Base-by-base conservation (phyloP, 2,797 vertebrate species). In the Leuciscus waleckii region DNA sequence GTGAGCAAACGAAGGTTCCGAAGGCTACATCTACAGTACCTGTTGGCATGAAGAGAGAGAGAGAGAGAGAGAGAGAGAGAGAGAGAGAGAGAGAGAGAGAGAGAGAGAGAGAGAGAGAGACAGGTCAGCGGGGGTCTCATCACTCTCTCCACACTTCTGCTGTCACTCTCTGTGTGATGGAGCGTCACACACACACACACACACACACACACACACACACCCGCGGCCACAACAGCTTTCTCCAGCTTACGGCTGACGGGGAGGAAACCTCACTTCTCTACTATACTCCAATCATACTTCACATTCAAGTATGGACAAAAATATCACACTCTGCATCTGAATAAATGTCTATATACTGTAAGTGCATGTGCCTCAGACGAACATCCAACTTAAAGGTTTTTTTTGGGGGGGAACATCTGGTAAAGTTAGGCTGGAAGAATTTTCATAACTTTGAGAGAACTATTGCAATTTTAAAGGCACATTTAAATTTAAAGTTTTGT, bases 121-220 rank as follows among this genome's bases (percentile, higher is more conserved):
- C 29, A 17, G 92, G 90, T 78, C 95, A 90, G 95, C 95, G 92
- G 96, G 97, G 93, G 93, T 92, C 96, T 95, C 96, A 97, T 98
- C 96, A 96, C 93, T 98, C 98, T 99, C 97, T 97, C 97, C 98
- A 98, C 97, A 97, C 98, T 99, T 99, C 96, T 98, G 97, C 98
- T 98, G 98, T 99, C 98, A 97, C 89, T 85, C 90, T 94, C 93
- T 96, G 98, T 98, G 97, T 98, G 92, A 93, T 91, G 88, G 93
- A 91, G 92, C 97, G 98, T 98, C 39, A 8, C 39, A 8, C 39
- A 39, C 37, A 39, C 39, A 39, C 37, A 3, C 41, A 10, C 41
- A 11, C 41, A 43, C 41, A 13, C 43, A 43, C 43, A 46, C 43
- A 46, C 13, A 46, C 43, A 14, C 43, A 91, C n/a, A 63, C n/a